Percentiles rank a stretch among this genome's conserved stretches.
Evolutionary conservation across 2,113 vertebrate species (phyloP).

Genomic region (Ia io): DNA sequence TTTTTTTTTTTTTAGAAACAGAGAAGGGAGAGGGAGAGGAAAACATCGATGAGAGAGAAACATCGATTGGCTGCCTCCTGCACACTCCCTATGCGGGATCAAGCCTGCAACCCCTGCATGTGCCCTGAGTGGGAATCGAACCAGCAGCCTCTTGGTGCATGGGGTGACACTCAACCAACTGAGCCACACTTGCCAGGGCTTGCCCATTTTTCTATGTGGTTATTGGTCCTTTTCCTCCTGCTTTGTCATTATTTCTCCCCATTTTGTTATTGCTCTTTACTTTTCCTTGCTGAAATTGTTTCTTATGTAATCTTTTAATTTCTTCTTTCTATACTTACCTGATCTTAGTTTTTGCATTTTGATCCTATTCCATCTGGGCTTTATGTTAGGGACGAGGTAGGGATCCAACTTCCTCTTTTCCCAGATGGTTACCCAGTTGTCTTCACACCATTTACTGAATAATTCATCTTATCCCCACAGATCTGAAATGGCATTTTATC

Average conservation of each 20-base stretch:
- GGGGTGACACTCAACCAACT: background rate
- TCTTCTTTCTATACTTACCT: background rate
- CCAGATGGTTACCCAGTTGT: slow-evolving; percentile 50
- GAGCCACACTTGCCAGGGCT: background rate
- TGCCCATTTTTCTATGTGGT: background rate
- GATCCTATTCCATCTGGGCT: slow-evolving; percentile 43
- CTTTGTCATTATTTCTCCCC: background rate
- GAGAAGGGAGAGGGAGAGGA: too few species aligned
- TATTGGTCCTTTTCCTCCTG: background rate
- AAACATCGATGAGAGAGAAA: background rate
- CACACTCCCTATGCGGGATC: background rate
- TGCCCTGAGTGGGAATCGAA: background rate
- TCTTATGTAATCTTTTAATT: background rate
- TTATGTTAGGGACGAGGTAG: background rate
- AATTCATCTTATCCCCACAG: slow-evolving; percentile 58
- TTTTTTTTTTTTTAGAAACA: too few species aligned
- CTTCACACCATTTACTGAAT: slow-evolving; percentile 34
- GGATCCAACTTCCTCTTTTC: slow-evolving; percentile 50
- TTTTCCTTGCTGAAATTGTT: background rate
- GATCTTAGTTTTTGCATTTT: background rate
- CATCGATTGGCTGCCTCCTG: background rate
- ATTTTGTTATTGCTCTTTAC: background rate
- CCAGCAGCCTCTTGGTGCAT: background rate
- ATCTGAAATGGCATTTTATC: slow-evolving; percentile 53
- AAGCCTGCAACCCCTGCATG: background rate